Percentiles rank a stretch among this genome's conserved stretches.
Conservation (phyloP, 1,140 invertebrate genomes). For the Chlorops oryzae region DNA sequence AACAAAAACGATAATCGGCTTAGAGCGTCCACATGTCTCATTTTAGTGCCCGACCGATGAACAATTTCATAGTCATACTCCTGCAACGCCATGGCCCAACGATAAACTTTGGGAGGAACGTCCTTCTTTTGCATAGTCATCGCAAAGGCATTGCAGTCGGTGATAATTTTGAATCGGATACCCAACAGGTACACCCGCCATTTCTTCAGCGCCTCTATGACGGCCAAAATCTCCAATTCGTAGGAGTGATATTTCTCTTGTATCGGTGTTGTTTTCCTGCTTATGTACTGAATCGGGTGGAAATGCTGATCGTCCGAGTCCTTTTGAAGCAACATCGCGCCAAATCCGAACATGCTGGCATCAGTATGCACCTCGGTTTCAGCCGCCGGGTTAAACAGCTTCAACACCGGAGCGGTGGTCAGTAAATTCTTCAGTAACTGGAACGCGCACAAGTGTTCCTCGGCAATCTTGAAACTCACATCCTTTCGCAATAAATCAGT, state of each 20-base stretch:
- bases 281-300: slow-evolving; percentile 13
- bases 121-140: slow-evolving; percentile 11
- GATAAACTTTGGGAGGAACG: slow-evolving; percentile 10
- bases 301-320: slow-evolving; percentile 13
- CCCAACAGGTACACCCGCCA: slow-evolving; percentile 12
- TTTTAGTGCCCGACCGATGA: too few species aligned
- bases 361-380: slow-evolving; percentile 25
- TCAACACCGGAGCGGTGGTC: slow-evolving; percentile 12
- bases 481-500: slow-evolving; percentile 10
- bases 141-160: slow-evolving; percentile 14
- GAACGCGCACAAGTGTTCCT: slow-evolving; percentile 9
- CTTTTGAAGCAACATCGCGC: slow-evolving; percentile 22
- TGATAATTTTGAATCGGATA: slow-evolving; percentile 12
- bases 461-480: neutral
- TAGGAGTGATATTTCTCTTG: slow-evolving; percentile 28
- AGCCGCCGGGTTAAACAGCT: slow-evolving; percentile 12
- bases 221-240: slow-evolving; percentile 23
- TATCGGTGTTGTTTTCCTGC: slow-evolving; percentile 31
- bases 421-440: too few species aligned
- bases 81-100: too few species aligned
- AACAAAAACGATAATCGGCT: too few species aligned
- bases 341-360: slow-evolving; percentile 16
- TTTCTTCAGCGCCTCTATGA: slow-evolving; percentile 9
- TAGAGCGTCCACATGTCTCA: too few species aligned
- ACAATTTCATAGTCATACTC: too few species aligned